Evolutionary conservation across 2,888 invertebrate genomes (phyloP).

Genomic region (Elegia similella): DNA sequence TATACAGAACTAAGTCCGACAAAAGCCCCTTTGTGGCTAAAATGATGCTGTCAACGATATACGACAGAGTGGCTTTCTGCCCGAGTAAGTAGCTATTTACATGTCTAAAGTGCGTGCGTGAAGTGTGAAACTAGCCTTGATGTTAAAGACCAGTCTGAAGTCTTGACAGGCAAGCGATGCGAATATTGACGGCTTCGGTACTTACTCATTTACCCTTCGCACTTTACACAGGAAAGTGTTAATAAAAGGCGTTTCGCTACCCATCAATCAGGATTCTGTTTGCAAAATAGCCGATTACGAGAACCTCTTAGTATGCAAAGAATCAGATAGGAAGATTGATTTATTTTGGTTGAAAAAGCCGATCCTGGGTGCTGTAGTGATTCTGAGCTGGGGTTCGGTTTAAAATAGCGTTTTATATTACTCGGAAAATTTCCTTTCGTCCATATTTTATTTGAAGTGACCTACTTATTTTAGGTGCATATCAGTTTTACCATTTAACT

Average conservation of each 20-base stretch:
- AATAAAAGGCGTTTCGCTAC: constrained; percentile 21
- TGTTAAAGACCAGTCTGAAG: neutral
- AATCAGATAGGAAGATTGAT: neutral
- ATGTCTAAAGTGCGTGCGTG: neutral
- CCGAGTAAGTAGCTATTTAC: neutral
- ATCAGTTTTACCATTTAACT: no score
- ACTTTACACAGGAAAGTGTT: constrained; percentile 11
- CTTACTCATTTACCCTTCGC: constrained; percentile 15
- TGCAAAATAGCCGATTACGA: constrained; percentile 21
- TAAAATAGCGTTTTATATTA: no score
- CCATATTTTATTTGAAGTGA: no score
- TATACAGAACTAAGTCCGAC: no score
- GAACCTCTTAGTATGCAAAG: constrained; percentile 17
- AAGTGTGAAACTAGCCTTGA: constrained; percentile 9
- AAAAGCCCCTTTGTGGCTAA: no score
- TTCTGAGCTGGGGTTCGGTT: no score
- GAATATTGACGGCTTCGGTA: constrained; percentile 2
- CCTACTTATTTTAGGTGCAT: no score
- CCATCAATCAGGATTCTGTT: constrained; percentile 26
- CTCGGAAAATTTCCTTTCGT: no score
- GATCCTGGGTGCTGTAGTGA: neutral
- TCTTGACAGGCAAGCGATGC: constrained; percentile 2
- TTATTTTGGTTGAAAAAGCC: constrained; percentile 1
- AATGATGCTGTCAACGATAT: no score
- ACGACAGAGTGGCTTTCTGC: neutral